phyloP scores from a whole-genome alignment of 1,140 invertebrate genomes.

The Forficula auricularia region DNA sequence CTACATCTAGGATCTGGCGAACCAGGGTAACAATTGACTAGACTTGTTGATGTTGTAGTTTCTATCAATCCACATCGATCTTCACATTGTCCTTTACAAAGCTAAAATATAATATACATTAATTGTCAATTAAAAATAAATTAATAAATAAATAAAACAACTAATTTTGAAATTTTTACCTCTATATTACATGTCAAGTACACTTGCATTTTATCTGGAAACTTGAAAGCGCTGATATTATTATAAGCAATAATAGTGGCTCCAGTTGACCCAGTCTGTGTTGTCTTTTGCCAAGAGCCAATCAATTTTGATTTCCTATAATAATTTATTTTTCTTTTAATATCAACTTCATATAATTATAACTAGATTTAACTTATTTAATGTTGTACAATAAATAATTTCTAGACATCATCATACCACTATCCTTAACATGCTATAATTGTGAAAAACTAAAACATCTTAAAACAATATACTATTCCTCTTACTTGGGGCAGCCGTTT shows the following conservation, averaged over 20 bases:
- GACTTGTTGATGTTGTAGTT: neutral
- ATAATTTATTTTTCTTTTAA: conserved; percentile 13
- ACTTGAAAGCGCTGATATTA: conserved; percentile 52
- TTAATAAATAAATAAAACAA: neutral
- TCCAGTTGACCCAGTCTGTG: conserved; percentile 34
- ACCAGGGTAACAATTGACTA: conserved; percentile 22
- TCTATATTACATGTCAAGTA: conserved; percentile 58
- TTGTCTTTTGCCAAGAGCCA: conserved; percentile 40
- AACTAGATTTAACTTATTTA: too few species aligned
- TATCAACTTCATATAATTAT: too few species aligned
- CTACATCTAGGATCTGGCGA: conserved; percentile 21
- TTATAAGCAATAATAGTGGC: conserved; percentile 45
- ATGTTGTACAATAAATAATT: too few species aligned
- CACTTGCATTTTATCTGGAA: conserved; percentile 51
- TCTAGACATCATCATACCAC: too few species aligned
- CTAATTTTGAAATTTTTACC: conserved; percentile 23
- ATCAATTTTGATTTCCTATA: conserved; percentile 46
- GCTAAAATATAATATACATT: conserved; percentile 11
- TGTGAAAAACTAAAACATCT: too few species aligned
- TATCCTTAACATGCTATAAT: too few species aligned
- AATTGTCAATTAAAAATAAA: conserved; percentile 3
- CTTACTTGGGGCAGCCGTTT: conserved; percentile 45
- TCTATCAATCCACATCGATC: conserved; percentile 9
- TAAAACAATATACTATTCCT: too few species aligned
- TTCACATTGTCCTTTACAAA: conserved; percentile 24